Conservation (phyloP, 1,140 invertebrate genomes). For the Calosoma granatense region DNA sequence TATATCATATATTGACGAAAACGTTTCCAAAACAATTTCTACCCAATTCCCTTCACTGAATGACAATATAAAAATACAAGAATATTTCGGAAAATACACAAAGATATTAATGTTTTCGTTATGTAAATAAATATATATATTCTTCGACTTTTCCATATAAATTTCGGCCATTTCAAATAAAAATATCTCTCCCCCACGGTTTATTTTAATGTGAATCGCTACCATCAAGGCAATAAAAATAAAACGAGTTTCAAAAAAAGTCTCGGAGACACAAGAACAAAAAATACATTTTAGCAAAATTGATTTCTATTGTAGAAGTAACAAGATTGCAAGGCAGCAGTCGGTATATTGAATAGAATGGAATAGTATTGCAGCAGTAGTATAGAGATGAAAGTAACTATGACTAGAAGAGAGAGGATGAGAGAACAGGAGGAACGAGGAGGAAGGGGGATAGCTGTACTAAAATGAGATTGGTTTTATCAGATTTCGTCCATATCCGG, state of each 20-base stretch:
- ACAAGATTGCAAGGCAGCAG: background rate
- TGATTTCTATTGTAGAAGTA: background rate
- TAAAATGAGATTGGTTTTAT: background rate
- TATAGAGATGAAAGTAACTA: too few species aligned
- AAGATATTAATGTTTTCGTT: too few species aligned
- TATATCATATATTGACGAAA: too few species aligned
- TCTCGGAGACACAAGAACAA: background rate
- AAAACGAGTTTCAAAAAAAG: background rate
- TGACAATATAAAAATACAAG: too few species aligned
- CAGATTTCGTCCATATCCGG: background rate
- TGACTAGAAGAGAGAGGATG: background rate
- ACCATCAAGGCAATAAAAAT: background rate
- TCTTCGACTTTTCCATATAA: too few species aligned
- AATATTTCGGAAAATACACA: too few species aligned
- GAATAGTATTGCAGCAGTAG: too few species aligned
- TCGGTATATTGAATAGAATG: background rate
- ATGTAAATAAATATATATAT: too few species aligned
- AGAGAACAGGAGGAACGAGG: background rate
- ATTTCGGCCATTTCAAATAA: too few species aligned
- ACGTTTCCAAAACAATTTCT: too few species aligned
- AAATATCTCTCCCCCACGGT: too few species aligned
- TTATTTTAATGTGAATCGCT: background rate
- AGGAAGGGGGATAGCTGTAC: background rate
- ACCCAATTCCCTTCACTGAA: too few species aligned
- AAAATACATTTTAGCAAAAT: conserved; percentile 6